Evolutionary conservation across 2,113 vertebrate species (phyloP), one percentile per base, ranked within the genome.

Genomic region (Copsychus sechellarum): DNA sequence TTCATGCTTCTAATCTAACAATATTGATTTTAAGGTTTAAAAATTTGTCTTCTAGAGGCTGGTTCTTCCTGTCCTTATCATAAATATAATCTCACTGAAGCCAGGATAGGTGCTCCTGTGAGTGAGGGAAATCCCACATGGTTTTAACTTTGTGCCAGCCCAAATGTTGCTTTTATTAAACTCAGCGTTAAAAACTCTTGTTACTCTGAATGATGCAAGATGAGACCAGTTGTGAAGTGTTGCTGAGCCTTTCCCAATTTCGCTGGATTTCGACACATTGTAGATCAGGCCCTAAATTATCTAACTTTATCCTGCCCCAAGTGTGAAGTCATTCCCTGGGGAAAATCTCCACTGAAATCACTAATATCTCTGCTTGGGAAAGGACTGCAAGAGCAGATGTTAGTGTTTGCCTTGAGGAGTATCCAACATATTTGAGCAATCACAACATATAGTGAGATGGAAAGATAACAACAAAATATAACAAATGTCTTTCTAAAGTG

Each of bases 361-460:
- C 40, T 81, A 81, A 79, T 95, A 87, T 67, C 45, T 89, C 42
- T 90, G 23, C 81, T 89, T 87, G 78, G 53, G 53, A 94, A 91
- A 79, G 72, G 61, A 92, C 51, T 87, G 83, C 43, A 93, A 84
- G 61, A 94, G 29, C 77, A 96, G 80, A 84, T 92, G 88, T 88
- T 71, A 91, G n/a, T 54, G 48, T 93, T 96, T 94, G 81, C 66
- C 81, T 95, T 85, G 84, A 95, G 89, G 91, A 94, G 85, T 73
- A 89, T 69, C 84, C 78, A 91, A 78, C 58, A 80, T 66, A 79
- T 82, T 86, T 93, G 48, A 91, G 73, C 65, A 89, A 89, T 91
- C 73, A 67, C 65, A 95, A 84, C 33, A 34, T 84, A 89, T 38
- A 95, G 20, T 61, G 62, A 82, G 66, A 85, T 57, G 31, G 61